Conservation (phyloP, 2,113 vertebrate genomes). For the Sphyrna mokarran region DNA sequence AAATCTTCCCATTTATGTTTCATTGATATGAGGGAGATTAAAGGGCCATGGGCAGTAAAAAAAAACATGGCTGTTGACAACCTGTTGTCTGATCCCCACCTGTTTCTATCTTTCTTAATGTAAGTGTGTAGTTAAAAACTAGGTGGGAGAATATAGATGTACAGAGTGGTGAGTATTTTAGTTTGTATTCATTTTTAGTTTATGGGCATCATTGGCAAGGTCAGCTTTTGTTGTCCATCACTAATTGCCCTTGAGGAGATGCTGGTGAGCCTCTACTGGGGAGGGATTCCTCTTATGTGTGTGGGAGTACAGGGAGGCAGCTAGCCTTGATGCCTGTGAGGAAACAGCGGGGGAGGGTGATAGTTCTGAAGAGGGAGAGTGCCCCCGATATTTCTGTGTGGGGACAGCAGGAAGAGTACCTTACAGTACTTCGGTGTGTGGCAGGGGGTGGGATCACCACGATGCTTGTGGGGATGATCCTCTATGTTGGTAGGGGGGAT, state of each 20-base stretch:
- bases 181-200: neutral
- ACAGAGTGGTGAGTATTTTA: neutral
- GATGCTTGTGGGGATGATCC: too few relatives aligned
- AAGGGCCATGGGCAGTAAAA: neutral
- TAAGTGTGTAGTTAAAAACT: neutral
- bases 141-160: neutral
- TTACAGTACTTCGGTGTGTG: too few relatives aligned
- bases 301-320: too few relatives aligned
- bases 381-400: too few relatives aligned
- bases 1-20: slow-evolving; percentile 11
- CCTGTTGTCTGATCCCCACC: neutral
- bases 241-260: neutral
- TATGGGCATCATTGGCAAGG: neutral
- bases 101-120: neutral
- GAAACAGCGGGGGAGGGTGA: too few relatives aligned
- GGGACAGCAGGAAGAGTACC: too few relatives aligned
- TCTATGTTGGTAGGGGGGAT: too few relatives aligned
- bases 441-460: too few relatives aligned
- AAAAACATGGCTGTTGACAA: neutral
- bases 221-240: neutral
- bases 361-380: too few relatives aligned
- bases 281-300: too few relatives aligned
- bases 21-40: neutral
- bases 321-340: neutral
- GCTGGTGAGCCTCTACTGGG: neutral